Base-by-base conservation (phyloP, 2,113 vertebrate genomes). In the Galemys pyrenaicus region DNA sequence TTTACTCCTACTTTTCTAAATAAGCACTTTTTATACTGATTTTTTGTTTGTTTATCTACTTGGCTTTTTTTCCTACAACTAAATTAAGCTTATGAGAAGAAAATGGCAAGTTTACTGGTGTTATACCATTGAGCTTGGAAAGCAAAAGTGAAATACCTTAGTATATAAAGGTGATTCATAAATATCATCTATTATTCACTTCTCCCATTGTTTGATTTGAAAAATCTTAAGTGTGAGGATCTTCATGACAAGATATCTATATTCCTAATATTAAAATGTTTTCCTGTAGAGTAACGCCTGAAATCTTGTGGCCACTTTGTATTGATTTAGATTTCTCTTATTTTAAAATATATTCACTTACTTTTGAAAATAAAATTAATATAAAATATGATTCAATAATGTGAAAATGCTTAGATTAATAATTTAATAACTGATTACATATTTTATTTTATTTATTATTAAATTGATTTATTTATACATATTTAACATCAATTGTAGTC, bases 31-130 rank as follows among this genome's bases (percentile, higher is more conserved):
- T 82, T 73, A 30, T 16, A 73, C 65, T 6, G 22, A 9, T 16
- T 65, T 89, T 37, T 20, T 56, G 35, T 32, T 39, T 56, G 49
- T 28, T 82, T 24, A 77, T 54, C 5, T 54, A 30, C 2, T 44
- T 3, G 10, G 1, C 71, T 73, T 89, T 86, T 32, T 86, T 86
- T 39, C 41, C 30, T 17, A 30, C n/a, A 51, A 64, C 71, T 82
- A 79, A 96, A 41, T 83, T 65, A 88, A 64, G 24, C 3, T 82
- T 54, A 68, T 56, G 19, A 83, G 41, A 71, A 88, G 30, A 68
- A 83, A 89, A 46, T 35, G 7, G 12, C 41, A 5, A 79, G 22
- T 67, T 86, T 1, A 2, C 65, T 67, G 32, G 3, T 70, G 35
- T 15, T 39, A 49, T 62, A 54, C 0, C 9, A 62, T 28, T n/a